Base-by-base conservation (phyloP, 2,888 invertebrate species). In the Spilosoma lubricipeda region DNA sequence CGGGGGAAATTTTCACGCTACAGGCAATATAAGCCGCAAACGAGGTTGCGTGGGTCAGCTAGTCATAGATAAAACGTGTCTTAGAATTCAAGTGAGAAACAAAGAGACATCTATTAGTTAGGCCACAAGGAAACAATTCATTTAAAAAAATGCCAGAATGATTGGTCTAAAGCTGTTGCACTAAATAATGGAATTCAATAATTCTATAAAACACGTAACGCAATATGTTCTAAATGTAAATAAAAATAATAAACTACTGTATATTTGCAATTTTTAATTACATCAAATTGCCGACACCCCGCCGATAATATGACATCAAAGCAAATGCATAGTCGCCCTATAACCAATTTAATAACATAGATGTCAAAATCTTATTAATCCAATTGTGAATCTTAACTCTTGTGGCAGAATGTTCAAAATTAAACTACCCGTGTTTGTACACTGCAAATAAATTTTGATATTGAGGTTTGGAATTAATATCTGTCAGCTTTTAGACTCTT, bases 271-370 rank as follows among this genome's bases (percentile, higher is more conserved):
- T 81, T 87, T 90, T 89, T 90, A 91, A 91, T 92, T 90, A 90
- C 87, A 88, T 88, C 88, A 80, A 79, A 87, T 86, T 85, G 81
- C 78, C 81, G 89, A 88, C 90, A 85, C 90, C 92, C 91, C 82
- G 90, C 88, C 86, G 91, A 80, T 90, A 89, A 90, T 88, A 82
- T 84, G 86, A 93, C 90, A 90, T 93, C 93, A 93, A 93, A 93
- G 93, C 83, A 85, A 88, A 85, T 79, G 80, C 83, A 86, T 84
- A 82, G 81, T 80, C 84, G 85, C 90, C 88, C 89, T 84, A 77
- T 67, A 27, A 59, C 86, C 30, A 78, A 73, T 7, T 27, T 72
- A 56, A 11, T 0, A 8, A 67, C 30, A 0, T 68, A 65, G 56
- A 68, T 72, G 42, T 5, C 18, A 30, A 74, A 27, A 70, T 33